Evolutionary conservation across 1,140 invertebrate genomes (phyloP), one percentile per base, ranked within the genome.

Genomic region (Heterodera carotae): DNA sequence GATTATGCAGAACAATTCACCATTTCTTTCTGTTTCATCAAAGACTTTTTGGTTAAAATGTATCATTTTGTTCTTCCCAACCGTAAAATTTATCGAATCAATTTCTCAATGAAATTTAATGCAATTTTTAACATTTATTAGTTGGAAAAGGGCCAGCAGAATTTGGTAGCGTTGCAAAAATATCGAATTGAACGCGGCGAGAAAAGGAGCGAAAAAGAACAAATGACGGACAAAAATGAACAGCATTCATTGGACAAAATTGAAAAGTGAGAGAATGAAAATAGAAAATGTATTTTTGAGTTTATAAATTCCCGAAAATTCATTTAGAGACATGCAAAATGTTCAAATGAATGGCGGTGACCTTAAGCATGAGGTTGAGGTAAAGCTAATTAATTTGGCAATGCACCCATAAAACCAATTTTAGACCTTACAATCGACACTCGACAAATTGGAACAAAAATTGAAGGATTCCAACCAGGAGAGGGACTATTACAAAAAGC

Each of bases 401-500:
- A 56, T 5, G 48, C 48, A 56, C 22, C 22, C 27, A 27, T 31
- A 12, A 29, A 66, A 15, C 7, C 62, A 66, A 43, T 8, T 43
- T 39, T 22, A 66, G 62, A 66, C 27, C 15, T 27, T 74, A 27
- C 72, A 36, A 15, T 25, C 18, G 72, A 62, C 56, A 78, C 60
- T 64, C 48, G n/a, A 18, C 27, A 76, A 76, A 78, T 15, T 78
- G 74, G 75, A 78, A 31, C 59, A 78, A 29, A 75, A 69, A 34
- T 15, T 78, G n/a, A 34, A 34, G 31, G 62, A 78, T 69, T 33
- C 75, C 25, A 76, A 43, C 12, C 69, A 78, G 34, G 77, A 78
- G n/a, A 78, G 67, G 66, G 77, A 78, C 53, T 78, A 78, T 53
- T 78, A 78, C 60, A 78, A 78, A 43, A 59, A 59, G 22, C 77